These are phyloP conservation scores for Neoscelio sp. DNA, from an alignment of 2,888 invertebrate species.

Conservation along the genomic window DNA sequence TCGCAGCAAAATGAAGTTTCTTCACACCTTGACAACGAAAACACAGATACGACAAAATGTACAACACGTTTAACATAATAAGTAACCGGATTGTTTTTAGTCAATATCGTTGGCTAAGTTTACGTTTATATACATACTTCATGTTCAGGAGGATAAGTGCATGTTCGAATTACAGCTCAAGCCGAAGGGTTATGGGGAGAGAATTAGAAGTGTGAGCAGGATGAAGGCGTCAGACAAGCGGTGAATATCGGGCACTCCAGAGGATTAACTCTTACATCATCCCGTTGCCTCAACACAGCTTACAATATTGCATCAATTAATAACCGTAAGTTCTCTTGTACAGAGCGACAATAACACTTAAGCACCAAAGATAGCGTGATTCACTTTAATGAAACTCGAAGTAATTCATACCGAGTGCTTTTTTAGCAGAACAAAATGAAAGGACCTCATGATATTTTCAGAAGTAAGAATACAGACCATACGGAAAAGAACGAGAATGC, in stretches of 20 bases:
- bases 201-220: slow-evolving; percentile 55
- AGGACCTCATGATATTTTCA: not conserved
- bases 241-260: slow-evolving; percentile 74
- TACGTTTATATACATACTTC: slow-evolving; percentile 40
- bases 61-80: not conserved
- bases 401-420: slow-evolving; percentile 34
- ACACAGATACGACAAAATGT: too few species aligned
- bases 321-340: slow-evolving; percentile 65
- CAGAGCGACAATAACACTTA: slow-evolving; percentile 52
- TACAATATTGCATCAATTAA: slow-evolving; percentile 74
- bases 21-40: too few species aligned
- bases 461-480: not conserved
- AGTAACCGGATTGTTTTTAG: slow-evolving; percentile 24
- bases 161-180: slow-evolving; percentile 54
- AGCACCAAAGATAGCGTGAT: slow-evolving; percentile 53
- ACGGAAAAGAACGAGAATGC: too few species aligned
- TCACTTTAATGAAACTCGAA: slow-evolving; percentile 50
- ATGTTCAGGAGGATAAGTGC: slow-evolving; percentile 43
- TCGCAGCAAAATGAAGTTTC: too few species aligned
- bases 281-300: slow-evolving; percentile 58
- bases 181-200: slow-evolving; percentile 27
- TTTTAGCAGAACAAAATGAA: slow-evolving; percentile 13
- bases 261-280: slow-evolving; percentile 77
- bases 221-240: slow-evolving; percentile 66
- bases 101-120: slow-evolving; percentile 3